Evolutionary conservation across 2,113 vertebrate species (phyloP).

Genomic region (Phasianus colchicus): DNA sequence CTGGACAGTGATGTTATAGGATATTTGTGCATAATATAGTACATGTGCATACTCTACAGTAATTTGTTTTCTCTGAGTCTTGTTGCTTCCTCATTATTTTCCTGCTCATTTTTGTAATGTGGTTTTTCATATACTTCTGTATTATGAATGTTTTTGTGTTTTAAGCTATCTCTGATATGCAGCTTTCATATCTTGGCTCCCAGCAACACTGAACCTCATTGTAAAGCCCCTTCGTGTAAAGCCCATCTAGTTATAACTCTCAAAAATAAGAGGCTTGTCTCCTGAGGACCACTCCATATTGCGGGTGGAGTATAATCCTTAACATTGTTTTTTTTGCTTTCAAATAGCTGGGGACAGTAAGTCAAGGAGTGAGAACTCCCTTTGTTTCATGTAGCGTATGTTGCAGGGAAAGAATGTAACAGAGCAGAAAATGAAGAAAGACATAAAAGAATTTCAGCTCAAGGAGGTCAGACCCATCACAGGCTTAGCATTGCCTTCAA

Average conservation of each 20-base stretch:
- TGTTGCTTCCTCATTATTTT: slow-evolving; percentile 54
- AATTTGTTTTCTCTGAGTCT: slow-evolving; percentile 34
- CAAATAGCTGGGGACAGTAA: slow-evolving; percentile 84
- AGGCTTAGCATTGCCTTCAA: slow-evolving; percentile 97
- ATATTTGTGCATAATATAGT: background rate
- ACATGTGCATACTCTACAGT: background rate
- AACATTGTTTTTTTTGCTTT: slow-evolving; percentile 83
- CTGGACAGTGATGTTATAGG: background rate
- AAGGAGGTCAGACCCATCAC: slow-evolving; percentile 99
- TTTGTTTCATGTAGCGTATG: slow-evolving; percentile 83
- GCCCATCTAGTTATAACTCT: slow-evolving; percentile 76
- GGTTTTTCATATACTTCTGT: slow-evolving; percentile 67
- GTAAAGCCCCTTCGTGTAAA: slow-evolving; percentile 67
- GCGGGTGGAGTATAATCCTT: slow-evolving; percentile 80
- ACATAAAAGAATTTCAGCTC: slow-evolving; percentile 97
- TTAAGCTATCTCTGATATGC: slow-evolving; percentile 79
- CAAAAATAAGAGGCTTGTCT: slow-evolving; percentile 83
- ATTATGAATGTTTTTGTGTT: slow-evolving; percentile 70
- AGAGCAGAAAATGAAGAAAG: slow-evolving; percentile 97
- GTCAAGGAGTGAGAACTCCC: slow-evolving; percentile 82
- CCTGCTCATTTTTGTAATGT: slow-evolving; percentile 47
- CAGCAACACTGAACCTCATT: slow-evolving; percentile 69
- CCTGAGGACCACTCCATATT: slow-evolving; percentile 76
- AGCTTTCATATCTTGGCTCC: slow-evolving; percentile 79
- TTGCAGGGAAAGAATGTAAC: slow-evolving; percentile 86